Base-by-base conservation (phyloP, 2,797 vertebrate genomes). In the Menidia menidia region DNA sequence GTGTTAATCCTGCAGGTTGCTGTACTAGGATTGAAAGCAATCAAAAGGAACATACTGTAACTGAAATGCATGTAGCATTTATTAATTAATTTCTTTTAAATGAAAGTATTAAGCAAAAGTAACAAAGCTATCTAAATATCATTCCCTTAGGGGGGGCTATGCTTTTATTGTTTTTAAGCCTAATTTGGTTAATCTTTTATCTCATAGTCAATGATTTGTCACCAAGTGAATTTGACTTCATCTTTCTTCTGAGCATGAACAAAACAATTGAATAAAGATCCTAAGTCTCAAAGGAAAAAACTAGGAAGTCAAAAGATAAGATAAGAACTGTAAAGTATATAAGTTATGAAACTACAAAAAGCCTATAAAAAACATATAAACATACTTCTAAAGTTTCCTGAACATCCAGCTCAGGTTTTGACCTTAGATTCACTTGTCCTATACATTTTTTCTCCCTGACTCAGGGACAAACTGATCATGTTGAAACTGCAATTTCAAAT, bases 401-500 rank as follows among this genome's bases (percentile, higher is more conserved):
- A 64, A 56, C 14, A 55, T 57, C 18, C 19, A 62, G 68, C 1
- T 5, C 43, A 6, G 6, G 16, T 42, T 41, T 15, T 45, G 41
- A 64, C 39, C 35, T 11, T 35, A 57, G 14, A 30, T 30, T 47
- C 41, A 39, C 2, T 45, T 41, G 4, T 19, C 33, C 12, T 64
- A 1, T 0, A 1, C n/a, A 33, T 47, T 56, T 30, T 62, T 44
- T 51, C 31, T 19, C 48, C 16, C 2, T 6, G 1, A 13, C 75
- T 50, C 2, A 0, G 43, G 54, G 48, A 30, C 12, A 19, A 69
- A 59, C 9, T 10, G 25, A 72, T 81, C 63, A 80, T 77, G 69
- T 54, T 57, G 66, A 76, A 84, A 68, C 35, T 25, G 41, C 14
- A 56, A 9, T 48, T 71, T 68, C 48, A 9, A n/a, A 42, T 15